Conservation (phyloP, 2,888 invertebrate genomes). For the Diplolepis rosae region DNA sequence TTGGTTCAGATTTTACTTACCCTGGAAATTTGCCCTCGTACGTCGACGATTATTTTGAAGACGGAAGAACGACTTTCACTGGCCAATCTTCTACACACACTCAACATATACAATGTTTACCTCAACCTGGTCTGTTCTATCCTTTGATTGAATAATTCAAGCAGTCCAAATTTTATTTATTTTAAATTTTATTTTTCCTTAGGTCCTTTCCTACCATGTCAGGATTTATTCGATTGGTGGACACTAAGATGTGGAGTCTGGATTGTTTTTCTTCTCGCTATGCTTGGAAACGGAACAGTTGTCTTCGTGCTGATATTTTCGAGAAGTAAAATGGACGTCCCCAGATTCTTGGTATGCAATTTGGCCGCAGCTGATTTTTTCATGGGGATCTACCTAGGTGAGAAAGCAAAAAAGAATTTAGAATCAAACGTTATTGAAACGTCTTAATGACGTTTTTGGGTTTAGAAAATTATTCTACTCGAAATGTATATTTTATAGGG, state of each 20-base stretch:
- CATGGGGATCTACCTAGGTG: conserved; percentile 95
- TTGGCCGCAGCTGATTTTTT: conserved; percentile 97
- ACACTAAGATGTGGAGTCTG: conserved; percentile 96
- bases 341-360: conserved; percentile 96
- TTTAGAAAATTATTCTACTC: no score
- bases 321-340: conserved; percentile 95
- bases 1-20: conserved; percentile 82
- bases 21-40: conserved; percentile 82
- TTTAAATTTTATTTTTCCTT: conserved; percentile 49
- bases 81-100: conserved; percentile 54
- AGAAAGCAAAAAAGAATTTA: conserved; percentile 47
- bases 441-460: no score
- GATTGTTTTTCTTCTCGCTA: conserved; percentile 95
- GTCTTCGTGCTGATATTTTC: conserved; percentile 94
- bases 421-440: no score
- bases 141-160: conserved; percentile 4
- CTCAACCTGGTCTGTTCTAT: conserved; percentile 81
- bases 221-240: conserved; percentile 98
- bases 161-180: not conserved
- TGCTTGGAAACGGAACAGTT: conserved; percentile 96
- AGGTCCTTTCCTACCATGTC: conserved; percentile 96
- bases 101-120: conserved; percentile 83
- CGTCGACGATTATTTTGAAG: conserved; percentile 84
- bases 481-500: no score
- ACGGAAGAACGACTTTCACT: conserved; percentile 66